Evolutionary conservation across 2,888 invertebrate genomes (phyloP).

Genomic region (Fabriciana adippe): DNA sequence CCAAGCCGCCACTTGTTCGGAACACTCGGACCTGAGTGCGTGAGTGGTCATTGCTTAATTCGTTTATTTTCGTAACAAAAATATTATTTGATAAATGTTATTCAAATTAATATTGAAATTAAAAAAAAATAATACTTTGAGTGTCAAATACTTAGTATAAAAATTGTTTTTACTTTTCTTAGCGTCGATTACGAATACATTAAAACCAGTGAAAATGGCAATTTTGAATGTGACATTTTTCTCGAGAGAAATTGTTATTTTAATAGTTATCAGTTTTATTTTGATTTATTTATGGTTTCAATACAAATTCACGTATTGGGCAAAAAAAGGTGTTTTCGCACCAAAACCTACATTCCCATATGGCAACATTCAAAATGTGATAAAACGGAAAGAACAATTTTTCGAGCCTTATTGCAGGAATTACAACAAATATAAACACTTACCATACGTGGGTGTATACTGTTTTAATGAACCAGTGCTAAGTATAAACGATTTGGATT

Average conservation of each 20-base stretch:
- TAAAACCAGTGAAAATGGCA: slow-evolving; percentile 27
- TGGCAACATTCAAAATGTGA: slow-evolving; percentile 82
- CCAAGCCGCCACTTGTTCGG: slow-evolving; percentile 28
- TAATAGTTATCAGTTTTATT: slow-evolving; percentile 46
- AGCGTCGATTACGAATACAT: slow-evolving; percentile 1
- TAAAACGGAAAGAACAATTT: slow-evolving; percentile 80
- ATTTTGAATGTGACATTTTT: slow-evolving; percentile 35
- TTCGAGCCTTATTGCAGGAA: slow-evolving; percentile 83
- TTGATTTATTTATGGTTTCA: slow-evolving; percentile 48
- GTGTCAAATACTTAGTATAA: not conserved
- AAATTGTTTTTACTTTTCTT: too few species aligned
- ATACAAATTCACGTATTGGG: slow-evolving; percentile 82
- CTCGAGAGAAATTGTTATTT: slow-evolving; percentile 44
- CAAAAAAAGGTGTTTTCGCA: slow-evolving; percentile 78
- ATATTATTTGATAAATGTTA: not conserved
- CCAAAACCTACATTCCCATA: slow-evolving; percentile 84
- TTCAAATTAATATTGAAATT: not conserved
- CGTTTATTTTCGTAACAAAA: slow-evolving; percentile 18
- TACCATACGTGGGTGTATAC: slow-evolving; percentile 83
- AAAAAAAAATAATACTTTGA: not conserved
- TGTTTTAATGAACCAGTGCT: slow-evolving; percentile 84
- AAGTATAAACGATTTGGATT: slow-evolving; percentile 83
- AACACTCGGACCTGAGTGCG: slow-evolving; percentile 38
- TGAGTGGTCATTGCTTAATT: slow-evolving; percentile 30
- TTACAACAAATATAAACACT: slow-evolving; percentile 78